Base-by-base conservation (phyloP, 2,888 invertebrate species). In the Pyrrhia umbra region DNA sequence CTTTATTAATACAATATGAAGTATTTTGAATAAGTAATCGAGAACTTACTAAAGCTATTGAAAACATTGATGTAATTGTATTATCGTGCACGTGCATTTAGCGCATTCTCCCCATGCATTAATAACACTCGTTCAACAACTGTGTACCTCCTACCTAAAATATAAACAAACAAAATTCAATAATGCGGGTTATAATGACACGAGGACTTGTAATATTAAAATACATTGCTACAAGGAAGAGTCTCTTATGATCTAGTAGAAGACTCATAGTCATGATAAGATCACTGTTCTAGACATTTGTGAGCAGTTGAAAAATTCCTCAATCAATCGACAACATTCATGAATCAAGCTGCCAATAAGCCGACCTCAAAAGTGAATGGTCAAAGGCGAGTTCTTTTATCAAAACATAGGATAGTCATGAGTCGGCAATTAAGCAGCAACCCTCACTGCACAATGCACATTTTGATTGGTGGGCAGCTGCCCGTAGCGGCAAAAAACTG, bases 381-480 rank as follows among this genome's bases (percentile, higher is more conserved):
- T 65, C 60, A 73, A 62, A 69, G 67, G 63, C 72, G 67, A 72
- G 74, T 63, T 77, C 81, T 85, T 85, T 83, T 73, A 82, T 81
- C 78, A 85, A 86, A 86, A 85, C 84, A 83, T 76, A 67, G 74
- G 79, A 81, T 77, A 82, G 82, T 87, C 87, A 91, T 92, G 92
- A 92, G 88, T 89, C 85, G 89, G 85, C 89, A 85, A 90, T 89
- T 91, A 88, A 86, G 78, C 60, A 74, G 81, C 90, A 86, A 89
- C 92, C 93, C 93, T 88, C 84, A 86, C 83, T 85, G 88, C 85
- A 87, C 87, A 88, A 88, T 91, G 92, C 90, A 90, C 90, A 89
- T 90, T 91, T 91, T 87, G 90, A 91, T 92, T 90, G 90, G 92
- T 91, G 89, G 89, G 85, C 94, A 94, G 93, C 93, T 94, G 94